phyloP scores from a whole-genome alignment of 92 coral and sea anemone genomes.

The Phenganax marumi region DNA sequence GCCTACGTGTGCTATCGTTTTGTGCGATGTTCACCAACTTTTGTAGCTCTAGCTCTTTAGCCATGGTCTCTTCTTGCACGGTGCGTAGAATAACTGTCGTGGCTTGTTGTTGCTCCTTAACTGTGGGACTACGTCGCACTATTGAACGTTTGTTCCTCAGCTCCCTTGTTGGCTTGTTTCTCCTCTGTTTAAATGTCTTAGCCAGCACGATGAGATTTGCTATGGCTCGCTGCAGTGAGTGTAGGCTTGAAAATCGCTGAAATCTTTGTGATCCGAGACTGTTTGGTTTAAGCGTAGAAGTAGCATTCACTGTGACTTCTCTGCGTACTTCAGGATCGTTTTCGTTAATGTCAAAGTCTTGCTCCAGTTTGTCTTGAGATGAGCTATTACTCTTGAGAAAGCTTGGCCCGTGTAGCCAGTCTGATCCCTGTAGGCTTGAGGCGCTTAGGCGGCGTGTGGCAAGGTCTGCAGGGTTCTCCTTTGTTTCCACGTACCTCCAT shows the following conservation, averaged over 20 bases:
- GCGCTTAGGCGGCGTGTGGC: slow-evolving; percentile 41
- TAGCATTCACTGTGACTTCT: slow-evolving; percentile 1
- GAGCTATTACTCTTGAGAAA: slow-evolving; percentile 22
- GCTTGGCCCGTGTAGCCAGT: slow-evolving; percentile 49
- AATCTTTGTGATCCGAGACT: slow-evolving; percentile 2
- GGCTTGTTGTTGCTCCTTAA: neutral
- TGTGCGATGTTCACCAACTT: neutral
- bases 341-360: neutral
- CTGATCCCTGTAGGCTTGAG: neutral
- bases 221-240: slow-evolving; percentile 9
- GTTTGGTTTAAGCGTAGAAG: neutral
- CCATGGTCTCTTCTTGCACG: neutral
- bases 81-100: neutral
- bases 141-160: slow-evolving; percentile 8
- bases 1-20: neutral
- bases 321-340: slow-evolving; percentile 55
- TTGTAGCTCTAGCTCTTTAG: neutral
- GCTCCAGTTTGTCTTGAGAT: neutral
- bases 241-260: neutral
- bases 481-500: slow-evolving; percentile 51
- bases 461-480: slow-evolving; percentile 54
- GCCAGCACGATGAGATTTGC: slow-evolving; percentile 40
- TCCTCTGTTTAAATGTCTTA: slow-evolving; percentile 26
- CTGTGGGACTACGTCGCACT: neutral
- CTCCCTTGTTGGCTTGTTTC: slow-evolving; percentile 21